Percentiles rank a stretch among this genome's conserved stretches.
These are phyloP conservation scores for Meles meles DNA, from an alignment of 2,113 vertebrate genomes.

Conservation along the genomic window DNA sequence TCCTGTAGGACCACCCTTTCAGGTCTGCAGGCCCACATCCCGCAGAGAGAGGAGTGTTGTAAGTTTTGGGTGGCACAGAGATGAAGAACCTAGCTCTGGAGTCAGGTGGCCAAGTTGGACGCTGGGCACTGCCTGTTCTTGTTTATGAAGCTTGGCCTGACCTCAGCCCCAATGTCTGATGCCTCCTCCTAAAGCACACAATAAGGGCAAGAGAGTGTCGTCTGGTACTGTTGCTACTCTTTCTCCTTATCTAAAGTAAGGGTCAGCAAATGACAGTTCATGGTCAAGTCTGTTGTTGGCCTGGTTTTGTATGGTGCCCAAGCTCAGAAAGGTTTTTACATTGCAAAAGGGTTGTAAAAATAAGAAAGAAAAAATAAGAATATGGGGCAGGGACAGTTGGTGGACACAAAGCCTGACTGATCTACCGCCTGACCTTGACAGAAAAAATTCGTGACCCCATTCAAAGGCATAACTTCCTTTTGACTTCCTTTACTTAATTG, in stretches of 20 bases:
- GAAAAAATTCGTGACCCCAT: accelerated
- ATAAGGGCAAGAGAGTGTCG: neutral
- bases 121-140: neutral
- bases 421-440: neutral
- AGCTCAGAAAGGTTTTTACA: neutral
- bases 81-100: neutral
- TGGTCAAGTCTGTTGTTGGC: neutral
- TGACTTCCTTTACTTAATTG: neutral
- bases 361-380: neutral
- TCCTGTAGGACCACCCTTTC: too few relatives aligned
- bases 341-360: neutral
- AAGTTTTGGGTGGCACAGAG: neutral
- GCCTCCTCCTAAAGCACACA: neutral
- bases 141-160: neutral
- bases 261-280: neutral
- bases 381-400: neutral
- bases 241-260: neutral
- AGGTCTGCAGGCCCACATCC: too few relatives aligned
- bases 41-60: accelerated
- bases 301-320: neutral
- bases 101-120: neutral
- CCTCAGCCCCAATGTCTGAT: neutral
- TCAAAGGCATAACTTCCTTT: neutral
- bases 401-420: too few relatives aligned
- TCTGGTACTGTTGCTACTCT: neutral